phyloP scores from a whole-genome alignment of 2,113 vertebrate species.

The Mobula birostris region DNA sequence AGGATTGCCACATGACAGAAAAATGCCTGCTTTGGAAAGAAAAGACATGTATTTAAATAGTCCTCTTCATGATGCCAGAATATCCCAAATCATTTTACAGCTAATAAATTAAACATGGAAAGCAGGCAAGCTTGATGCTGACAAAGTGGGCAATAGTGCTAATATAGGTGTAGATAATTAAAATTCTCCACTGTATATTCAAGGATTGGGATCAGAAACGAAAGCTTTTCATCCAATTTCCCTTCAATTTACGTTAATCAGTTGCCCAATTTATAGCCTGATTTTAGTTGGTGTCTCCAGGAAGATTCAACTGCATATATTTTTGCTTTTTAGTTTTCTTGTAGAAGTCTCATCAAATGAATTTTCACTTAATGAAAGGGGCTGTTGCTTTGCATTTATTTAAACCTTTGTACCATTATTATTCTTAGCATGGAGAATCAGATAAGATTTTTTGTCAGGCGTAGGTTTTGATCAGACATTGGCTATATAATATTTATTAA shows the following conservation, averaged over 20 bases:
- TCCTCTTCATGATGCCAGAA: neutral
- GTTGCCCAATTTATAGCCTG: neutral
- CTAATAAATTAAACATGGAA: neutral
- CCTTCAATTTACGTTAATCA: neutral
- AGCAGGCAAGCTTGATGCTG: neutral
- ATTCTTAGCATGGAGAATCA: neutral
- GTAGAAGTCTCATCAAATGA: neutral
- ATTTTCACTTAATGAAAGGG: neutral
- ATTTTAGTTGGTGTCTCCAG: neutral
- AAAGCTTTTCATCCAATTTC: neutral
- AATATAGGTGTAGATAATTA: neutral
- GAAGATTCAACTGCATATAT: neutral
- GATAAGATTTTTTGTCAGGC: slow-evolving; percentile 18
- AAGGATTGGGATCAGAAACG: neutral
- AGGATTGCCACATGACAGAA: neutral
- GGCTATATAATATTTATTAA: slow-evolving; percentile 33
- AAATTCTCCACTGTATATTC: neutral
- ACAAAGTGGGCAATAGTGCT: neutral
- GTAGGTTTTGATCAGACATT: slow-evolving; percentile 21
- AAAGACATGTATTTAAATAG: neutral
- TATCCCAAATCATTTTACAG: neutral
- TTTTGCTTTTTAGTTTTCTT: neutral
- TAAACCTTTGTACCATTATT: neutral
- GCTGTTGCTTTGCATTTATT: neutral
- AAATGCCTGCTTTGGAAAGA: neutral